Conservation (phyloP, 2,888 invertebrate genomes). For the Portevinia maculata region DNA sequence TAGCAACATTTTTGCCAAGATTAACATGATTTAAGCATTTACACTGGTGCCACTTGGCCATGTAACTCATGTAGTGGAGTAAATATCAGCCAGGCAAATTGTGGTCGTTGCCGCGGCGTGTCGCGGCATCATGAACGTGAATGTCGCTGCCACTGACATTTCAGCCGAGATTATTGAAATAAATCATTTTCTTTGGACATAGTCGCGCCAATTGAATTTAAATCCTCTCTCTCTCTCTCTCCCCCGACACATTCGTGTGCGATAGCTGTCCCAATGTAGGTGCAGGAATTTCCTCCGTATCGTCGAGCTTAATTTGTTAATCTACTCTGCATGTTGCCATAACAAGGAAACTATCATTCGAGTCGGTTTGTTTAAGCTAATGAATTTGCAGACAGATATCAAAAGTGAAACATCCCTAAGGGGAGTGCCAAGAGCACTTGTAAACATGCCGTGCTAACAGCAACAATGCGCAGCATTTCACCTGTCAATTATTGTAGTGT, state of each 20-base stretch:
- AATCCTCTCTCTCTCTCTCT: constrained; percentile 23
- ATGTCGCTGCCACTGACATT: constrained; percentile 57
- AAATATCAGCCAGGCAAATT: constrained; percentile 40
- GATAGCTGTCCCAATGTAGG: constrained; percentile 46
- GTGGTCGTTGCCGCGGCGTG: constrained; percentile 4
- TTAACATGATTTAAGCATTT: constrained; percentile 69
- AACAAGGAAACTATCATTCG: constrained; percentile 28
- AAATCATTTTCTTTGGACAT: constrained; percentile 72
- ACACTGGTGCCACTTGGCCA: constrained; percentile 37
- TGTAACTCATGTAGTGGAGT: constrained; percentile 27
- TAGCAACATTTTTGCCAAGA: constrained; percentile 68
- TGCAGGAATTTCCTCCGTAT: constrained; percentile 52
- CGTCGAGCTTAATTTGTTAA: constrained; percentile 4
- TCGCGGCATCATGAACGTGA: constrained; percentile 13
- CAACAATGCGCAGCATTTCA: constrained; percentile 26
- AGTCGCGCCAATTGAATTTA: constrained; percentile 70
- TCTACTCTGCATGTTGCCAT: constrained; percentile 1
- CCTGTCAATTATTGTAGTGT: constrained; percentile 42
- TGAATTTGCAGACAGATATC: constrained; percentile 12
- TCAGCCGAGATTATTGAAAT: constrained; percentile 64
- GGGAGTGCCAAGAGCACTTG: constrained; percentile 27
- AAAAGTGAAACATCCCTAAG: neutral
- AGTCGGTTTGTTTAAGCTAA: constrained; percentile 38
- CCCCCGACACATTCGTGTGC: constrained; percentile 1
- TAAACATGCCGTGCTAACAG: constrained; percentile 33